Base-by-base conservation (phyloP, 1,140 invertebrate genomes). In the Diabrotica virgifera region DNA sequence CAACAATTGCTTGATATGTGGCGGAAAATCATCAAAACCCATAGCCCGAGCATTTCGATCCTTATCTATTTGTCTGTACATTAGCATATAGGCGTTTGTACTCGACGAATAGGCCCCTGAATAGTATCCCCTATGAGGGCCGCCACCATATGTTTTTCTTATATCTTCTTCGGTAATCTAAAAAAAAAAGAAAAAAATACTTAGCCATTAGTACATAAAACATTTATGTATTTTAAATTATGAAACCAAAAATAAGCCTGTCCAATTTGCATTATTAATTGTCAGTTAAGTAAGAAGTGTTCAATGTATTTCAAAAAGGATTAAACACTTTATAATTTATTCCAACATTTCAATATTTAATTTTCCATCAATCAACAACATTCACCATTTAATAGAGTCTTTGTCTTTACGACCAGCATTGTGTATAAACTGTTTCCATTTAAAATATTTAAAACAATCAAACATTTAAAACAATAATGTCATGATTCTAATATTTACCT, bases 81-180 rank as follows among this genome's bases (percentile, higher is more conserved):
- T 94, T 14, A 96, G 82, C 93, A 96, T 96, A 73, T 96, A 96
- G 0, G 94, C 94, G 82, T 95, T 96, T 51, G 93, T 94, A 74
- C 92, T 94, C 66, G 90, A 92, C 71, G 84, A 88, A 72, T 90
- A 92, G 14, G 86, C 86, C 57, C 85, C 86, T 40, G 87, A 90
- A 74, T 91, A 93, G 76, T 91, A 92, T 6, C 84, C 84, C 67
- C 88, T 81, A 40, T 82, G 81, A 3, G 86, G 82, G 52, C 87
- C 87, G 50, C 92, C 92, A 38, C 93, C 94, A 79, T 92, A 96
- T 0, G 91, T 92, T 79, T 90, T 91, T 67, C 86, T 83, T 52
- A 96, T 94, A 72, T 96, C 93, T 65, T 93, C 89, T 69, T 88
- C 83, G 0, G 89, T 92, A 36, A 93, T 90, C 52, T 69, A 52